Percentiles rank a stretch among this genome's conserved stretches.
These are phyloP conservation scores for Atlantisia rogersi DNA, from an alignment of 2,113 vertebrate genomes.

Conservation along the genomic window DNA sequence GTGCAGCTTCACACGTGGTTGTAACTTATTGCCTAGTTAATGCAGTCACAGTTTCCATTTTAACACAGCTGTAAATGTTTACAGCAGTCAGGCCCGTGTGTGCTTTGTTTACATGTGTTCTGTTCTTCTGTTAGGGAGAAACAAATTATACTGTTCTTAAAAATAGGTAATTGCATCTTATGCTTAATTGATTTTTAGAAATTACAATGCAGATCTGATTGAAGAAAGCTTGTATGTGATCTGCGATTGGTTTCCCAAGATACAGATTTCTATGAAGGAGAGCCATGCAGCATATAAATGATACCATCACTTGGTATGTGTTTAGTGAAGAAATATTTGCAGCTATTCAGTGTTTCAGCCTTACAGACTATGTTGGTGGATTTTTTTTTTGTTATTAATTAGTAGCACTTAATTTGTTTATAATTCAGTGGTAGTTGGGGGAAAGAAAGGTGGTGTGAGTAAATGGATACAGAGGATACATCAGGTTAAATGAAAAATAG, in stretches of 20 bases:
- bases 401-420: neutral
- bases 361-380: neutral
- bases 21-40: neutral
- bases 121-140: constrained; percentile 49
- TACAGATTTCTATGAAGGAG: constrained; percentile 10
- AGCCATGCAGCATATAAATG: constrained; percentile 40
- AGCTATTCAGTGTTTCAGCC: constrained; percentile 52
- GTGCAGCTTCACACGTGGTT: neutral
- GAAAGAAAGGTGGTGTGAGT: neutral
- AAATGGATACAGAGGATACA: neutral
- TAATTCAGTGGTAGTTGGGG: neutral
- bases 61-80: neutral
- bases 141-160: constrained; percentile 74
- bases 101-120: constrained; percentile 28
- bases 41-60: neutral
- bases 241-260: constrained; percentile 52
- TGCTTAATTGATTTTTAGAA: constrained; percentile 75
- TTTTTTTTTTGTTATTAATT: neutral
- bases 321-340: constrained; percentile 58
- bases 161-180: constrained; percentile 74
- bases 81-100: constrained; percentile 2
- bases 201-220: constrained; percentile 72
- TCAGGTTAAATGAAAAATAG: neutral
- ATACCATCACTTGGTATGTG: neutral
- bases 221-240: constrained; percentile 65